Evolutionary conservation across 1,140 invertebrate species (phyloP), one percentile per base, ranked within the genome.

Genomic region (Metopolophium dirhodum): DNA sequence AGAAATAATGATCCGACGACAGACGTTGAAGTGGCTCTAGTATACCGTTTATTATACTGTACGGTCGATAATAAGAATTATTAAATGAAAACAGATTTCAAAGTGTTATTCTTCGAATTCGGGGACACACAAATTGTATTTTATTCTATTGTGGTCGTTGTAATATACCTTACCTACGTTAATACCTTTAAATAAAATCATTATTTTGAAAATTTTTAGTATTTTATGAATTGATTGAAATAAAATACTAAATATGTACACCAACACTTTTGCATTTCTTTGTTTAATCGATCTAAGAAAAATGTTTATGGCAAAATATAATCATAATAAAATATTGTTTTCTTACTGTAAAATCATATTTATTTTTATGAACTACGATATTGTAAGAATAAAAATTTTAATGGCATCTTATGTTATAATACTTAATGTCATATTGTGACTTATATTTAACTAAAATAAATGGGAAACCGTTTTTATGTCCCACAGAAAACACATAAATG

Each of bases 1-100:
- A 89, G 87, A 89, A 89, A 89, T 89, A 89, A 89, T 57, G 87
- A 89, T 89, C 87, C 51, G 51, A 37, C 49, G n/a, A 89, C 87
- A 23, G n/a, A 89, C 87, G 8, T 26, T 37, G 51, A 23, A 88
- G 49, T 88, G 87, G 49, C 45, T 89, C 49, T 11, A 6, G 83
- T 82, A 22, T 35, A 35, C 20, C 61, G 61, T 68, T 68, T 68
- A 68, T 68, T 68, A 68, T 14, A 77, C 68, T 77, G 68, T 82
- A 37, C 18, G n/a, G 22, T 85, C 41, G 83, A 85, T 37, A 45
- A 2, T 85, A 87, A 87, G 86, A 87, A 87, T 45, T 82, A 87
- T 86, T 86, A 8, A 11, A 41, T 35, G 2, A 87, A 9, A 41
- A 7, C 47, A 49, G 18, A 57, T 35, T 37, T 54, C 51, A 37